phyloP scores from a whole-genome alignment of 2,888 invertebrate genomes.

The Agrilus cyanescens region DNA sequence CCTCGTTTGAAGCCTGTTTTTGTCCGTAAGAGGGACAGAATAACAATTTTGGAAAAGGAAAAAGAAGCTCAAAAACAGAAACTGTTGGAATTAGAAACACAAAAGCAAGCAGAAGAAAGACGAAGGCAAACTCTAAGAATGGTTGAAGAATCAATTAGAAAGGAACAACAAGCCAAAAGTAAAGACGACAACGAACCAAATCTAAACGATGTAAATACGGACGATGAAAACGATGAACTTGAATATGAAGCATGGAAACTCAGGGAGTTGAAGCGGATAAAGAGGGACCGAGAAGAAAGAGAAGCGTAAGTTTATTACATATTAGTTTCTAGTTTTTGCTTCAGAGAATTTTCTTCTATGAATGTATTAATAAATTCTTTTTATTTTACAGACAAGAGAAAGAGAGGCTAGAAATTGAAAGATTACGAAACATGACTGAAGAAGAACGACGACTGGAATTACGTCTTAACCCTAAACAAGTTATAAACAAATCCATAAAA shows the following conservation, averaged over 20 bases:
- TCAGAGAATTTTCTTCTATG: neutral
- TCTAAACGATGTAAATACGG: conserved; percentile 78
- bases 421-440: conserved; percentile 87
- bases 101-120: conserved; percentile 78
- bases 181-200: conserved; percentile 63
- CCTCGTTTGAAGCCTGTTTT: conserved; percentile 91
- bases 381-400: conserved; percentile 58
- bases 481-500: conserved; percentile 90
- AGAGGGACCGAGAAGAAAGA: conserved; percentile 90
- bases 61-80: conserved; percentile 75
- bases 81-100: conserved; percentile 71
- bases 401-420: conserved; percentile 79
- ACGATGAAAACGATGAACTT: conserved; percentile 91
- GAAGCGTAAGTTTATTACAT: conserved; percentile 58
- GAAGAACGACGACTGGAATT: conserved; percentile 87
- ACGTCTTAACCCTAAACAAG: conserved; percentile 78
- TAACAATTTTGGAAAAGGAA: conserved; percentile 92
- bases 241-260: conserved; percentile 98
- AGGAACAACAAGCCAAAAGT: conserved; percentile 56
- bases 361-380: conserved; percentile 1
- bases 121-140: conserved; percentile 77
- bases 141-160: conserved; percentile 79
- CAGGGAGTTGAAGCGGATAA: conserved; percentile 89
- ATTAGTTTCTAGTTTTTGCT: neutral
- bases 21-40: conserved; percentile 83